Conservation (phyloP, 2,113 vertebrate species). For the Panthera uncia region DNA sequence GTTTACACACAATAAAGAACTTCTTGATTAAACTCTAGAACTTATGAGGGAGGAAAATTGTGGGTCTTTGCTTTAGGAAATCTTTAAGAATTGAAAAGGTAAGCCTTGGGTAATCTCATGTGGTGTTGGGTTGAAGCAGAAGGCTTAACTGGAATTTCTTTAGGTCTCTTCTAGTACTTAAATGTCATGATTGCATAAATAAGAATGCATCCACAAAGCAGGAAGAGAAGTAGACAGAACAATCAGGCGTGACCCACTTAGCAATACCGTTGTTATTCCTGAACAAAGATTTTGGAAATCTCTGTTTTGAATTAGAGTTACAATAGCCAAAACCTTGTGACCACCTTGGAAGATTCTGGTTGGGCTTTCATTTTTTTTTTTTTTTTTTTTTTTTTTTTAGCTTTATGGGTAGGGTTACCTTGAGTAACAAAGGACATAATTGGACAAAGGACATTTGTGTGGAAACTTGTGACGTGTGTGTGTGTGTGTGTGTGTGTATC, state of each 20-base stretch:
- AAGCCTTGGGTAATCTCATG: slow-evolving; percentile 64
- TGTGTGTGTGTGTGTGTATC: not conserved
- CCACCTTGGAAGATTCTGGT: not conserved
- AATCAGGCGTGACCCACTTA: not conserved
- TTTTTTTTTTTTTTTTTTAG: not conserved
- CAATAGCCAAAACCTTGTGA: not conserved
- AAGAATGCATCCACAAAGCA: slow-evolving; percentile 70
- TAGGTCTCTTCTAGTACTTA: slow-evolving; percentile 62
- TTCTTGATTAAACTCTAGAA: slow-evolving; percentile 73
- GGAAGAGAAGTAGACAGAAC: slow-evolving; percentile 63
- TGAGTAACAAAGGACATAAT: not conserved
- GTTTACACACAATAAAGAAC: slow-evolving; percentile 52
- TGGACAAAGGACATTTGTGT: no score
- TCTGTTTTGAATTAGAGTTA: not conserved
- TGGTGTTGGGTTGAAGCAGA: slow-evolving; percentile 65
- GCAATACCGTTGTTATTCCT: not conserved
- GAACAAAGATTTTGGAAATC: not conserved
- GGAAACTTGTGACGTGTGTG: not conserved
- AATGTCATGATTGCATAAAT: slow-evolving; percentile 59
- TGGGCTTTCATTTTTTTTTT: not conserved
- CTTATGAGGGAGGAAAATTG: slow-evolving; percentile 44
- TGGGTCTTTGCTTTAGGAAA: slow-evolving; percentile 66
- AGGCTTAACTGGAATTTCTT: slow-evolving; percentile 69
- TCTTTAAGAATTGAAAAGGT: slow-evolving; percentile 58
- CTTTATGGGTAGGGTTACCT: not conserved